Conservation (phyloP, 92 coral and sea anemone genomes). For the Paramuricea clavata region DNA sequence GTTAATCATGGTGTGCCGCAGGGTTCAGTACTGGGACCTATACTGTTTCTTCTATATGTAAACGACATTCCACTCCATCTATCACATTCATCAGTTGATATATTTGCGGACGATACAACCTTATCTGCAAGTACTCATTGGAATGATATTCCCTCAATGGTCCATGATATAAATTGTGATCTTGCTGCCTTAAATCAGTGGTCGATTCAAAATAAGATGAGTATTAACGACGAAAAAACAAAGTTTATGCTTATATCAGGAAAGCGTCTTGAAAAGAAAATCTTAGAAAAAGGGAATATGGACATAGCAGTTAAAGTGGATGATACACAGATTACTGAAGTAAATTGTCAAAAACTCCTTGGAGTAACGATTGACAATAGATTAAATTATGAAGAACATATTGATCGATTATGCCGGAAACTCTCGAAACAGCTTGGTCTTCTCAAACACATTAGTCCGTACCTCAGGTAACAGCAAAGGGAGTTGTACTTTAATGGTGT, state of each 20-base stretch:
- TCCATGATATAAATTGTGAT: constrained; percentile 48
- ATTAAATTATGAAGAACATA: too few species aligned
- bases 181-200: constrained; percentile 41
- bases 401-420: too few species aligned
- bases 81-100: constrained; percentile 23
- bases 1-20: neutral
- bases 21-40: neutral
- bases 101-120: constrained; percentile 65
- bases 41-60: constrained; percentile 46
- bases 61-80: constrained; percentile 56
- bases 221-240: constrained; percentile 38
- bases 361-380: too few species aligned
- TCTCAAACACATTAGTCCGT: too few species aligned
- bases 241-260: constrained; percentile 47
- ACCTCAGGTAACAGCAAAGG: too few species aligned
- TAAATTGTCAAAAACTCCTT: too few species aligned
- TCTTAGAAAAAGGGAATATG: too few species aligned
- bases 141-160: constrained; percentile 23
- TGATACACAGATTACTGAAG: too few species aligned
- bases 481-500: too few species aligned
- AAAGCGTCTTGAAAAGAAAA: constrained; percentile 41
- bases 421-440: too few species aligned
- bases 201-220: constrained; percentile 28
- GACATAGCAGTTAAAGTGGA: too few species aligned
- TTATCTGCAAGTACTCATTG: constrained; percentile 43